Evolutionary conservation across 1,140 invertebrate species (phyloP), one percentile per base, ranked within the genome.

Genomic region (Drosophila obscura): DNA sequence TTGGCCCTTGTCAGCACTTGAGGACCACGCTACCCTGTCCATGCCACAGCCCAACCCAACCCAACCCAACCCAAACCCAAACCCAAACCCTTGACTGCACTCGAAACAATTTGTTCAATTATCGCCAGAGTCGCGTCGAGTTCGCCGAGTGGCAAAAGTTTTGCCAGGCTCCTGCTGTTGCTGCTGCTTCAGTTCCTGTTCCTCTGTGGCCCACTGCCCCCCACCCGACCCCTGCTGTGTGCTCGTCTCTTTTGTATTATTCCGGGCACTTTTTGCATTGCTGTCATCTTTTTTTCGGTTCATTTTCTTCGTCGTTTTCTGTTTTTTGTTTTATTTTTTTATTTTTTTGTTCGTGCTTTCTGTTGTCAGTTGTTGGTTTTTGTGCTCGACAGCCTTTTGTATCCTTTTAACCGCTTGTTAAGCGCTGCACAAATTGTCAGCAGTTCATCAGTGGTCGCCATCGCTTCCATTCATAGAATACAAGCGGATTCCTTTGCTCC

Each of bases 101-200:
- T 87, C 72, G 79, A 87, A 87, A 87, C 83, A 87, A 87, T 87
- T 87, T 87, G 83, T 87, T 87, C 83, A 87, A 88, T 87, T 87
- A 87, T 82, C 74, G 83, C 79, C 65, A 55, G 35, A 13, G 26
- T 48, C 19, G 41, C 44, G 15, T 39, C 52, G 9, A 39, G 66
- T 43, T 41, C 59, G 73, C 64, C 65, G 78, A 81, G 78, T 81
- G 79, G 79, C 65, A 82, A 87, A 85, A 85, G 58, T 76, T 76
- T 87, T 87, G 80, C 75, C 67, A 55, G 26, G 63, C 79, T 60
- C 55, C 60, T 31, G 56, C 44, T 41, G 13, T 35, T 26, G 28
- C 8, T 11, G 19, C 6, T 41, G 5, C 9, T 39, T 35, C 13
- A n/a, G 24, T 13, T 46, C 5, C 28, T 22, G 28, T 35, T 16